Conservation (phyloP, 2,888 invertebrate species). For the Nomada flava region DNA sequence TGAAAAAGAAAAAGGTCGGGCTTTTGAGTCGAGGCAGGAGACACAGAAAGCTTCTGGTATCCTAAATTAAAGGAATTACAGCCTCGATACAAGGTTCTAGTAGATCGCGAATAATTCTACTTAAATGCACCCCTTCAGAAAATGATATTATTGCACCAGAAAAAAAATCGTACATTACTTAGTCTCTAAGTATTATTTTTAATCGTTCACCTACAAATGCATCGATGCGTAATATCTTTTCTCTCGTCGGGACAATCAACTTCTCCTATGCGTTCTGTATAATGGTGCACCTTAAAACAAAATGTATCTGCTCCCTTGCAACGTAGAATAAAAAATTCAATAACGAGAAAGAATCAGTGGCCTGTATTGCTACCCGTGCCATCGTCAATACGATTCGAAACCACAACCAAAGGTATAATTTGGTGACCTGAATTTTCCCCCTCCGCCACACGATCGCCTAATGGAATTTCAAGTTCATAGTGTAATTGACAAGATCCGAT, state of each 20-base stretch:
- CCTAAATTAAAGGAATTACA: conserved; percentile 66
- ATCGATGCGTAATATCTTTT: no score
- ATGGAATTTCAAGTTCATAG: conserved; percentile 63
- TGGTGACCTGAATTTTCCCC: conserved; percentile 35
- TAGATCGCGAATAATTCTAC: no score
- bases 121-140: not conserved
- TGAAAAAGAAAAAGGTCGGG: conserved; percentile 11
- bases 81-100: conserved; percentile 38
- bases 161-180: not conserved
- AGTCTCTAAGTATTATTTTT: not conserved
- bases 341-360: conserved; percentile 25
- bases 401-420: conserved; percentile 29
- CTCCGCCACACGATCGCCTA: conserved; percentile 40
- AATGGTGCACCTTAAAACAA: conserved; percentile 21
- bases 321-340: not conserved
- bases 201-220: no score
- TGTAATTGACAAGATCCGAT: conserved; percentile 57
- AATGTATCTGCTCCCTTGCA: not conserved
- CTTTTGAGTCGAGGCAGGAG: not conserved
- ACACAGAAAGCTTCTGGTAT: not conserved
- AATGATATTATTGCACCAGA: not conserved
- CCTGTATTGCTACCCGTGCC: conserved; percentile 27
- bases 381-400: conserved; percentile 57
- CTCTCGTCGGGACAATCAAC: no score
- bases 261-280: not conserved